Evolutionary conservation across 2,113 vertebrate species (phyloP).

Genomic region (Thermophis baileyi): DNA sequence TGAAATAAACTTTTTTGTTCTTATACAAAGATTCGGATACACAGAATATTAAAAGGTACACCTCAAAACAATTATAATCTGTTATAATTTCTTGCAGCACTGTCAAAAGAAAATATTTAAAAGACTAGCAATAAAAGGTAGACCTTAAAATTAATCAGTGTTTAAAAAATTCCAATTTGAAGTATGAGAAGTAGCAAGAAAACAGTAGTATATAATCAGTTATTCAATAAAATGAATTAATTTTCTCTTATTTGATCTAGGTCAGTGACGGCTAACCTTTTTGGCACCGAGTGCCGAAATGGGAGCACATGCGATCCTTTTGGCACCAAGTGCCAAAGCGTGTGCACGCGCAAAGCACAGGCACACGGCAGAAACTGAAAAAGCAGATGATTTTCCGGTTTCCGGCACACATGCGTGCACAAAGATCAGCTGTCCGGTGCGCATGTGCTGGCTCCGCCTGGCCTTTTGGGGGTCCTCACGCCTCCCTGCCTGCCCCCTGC

Average conservation of each 20-base stretch:
- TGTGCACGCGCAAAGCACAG: too few relatives aligned
- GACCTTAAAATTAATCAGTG: neutral
- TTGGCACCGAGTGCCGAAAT: too few relatives aligned
- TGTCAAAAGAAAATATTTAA: neutral
- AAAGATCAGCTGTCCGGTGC: too few relatives aligned
- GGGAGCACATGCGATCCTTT: too few relatives aligned
- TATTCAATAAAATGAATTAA: neutral
- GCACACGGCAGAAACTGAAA: too few relatives aligned
- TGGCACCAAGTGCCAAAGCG: too few relatives aligned
- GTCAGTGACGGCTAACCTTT: too few relatives aligned
- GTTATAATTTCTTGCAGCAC: neutral
- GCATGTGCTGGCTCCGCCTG: too few relatives aligned
- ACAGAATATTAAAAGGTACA: neutral
- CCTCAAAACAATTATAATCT: neutral
- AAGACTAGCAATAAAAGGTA: neutral
- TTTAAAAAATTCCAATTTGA: neutral
- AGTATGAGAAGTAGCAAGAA: neutral
- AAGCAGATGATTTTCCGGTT: too few relatives aligned
- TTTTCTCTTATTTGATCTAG: neutral
- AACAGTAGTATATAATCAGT: neutral
- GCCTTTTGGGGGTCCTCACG: too few relatives aligned
- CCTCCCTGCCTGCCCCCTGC: too few relatives aligned
- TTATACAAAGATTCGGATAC: neutral
- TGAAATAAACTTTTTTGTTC: neutral
- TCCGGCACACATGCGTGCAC: too few relatives aligned